Evolutionary conservation across 1,140 invertebrate species (phyloP).

Genomic region (Caenorhabditis tropicalis): DNA sequence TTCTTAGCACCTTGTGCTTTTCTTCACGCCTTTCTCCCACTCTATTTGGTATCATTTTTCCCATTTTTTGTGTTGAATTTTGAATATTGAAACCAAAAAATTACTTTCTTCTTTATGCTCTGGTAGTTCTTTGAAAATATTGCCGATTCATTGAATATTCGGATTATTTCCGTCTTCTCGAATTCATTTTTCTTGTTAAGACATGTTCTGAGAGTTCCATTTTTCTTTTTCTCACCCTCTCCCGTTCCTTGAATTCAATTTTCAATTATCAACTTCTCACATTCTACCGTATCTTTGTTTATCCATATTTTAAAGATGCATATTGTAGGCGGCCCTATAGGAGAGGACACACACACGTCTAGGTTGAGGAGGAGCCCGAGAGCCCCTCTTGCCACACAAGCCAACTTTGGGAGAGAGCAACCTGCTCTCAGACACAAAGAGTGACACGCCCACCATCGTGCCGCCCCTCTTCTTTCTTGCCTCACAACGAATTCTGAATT

Average conservation of each 20-base stretch:
- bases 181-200: too few species aligned
- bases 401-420: conserved; percentile 39
- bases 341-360: neutral
- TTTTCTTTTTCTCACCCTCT: neutral
- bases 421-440: conserved; percentile 32
- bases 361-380: conserved; percentile 11
- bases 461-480: neutral
- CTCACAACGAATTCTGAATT: conserved; percentile 20
- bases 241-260: neutral
- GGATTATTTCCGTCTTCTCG: too few species aligned
- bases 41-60: conserved; percentile 38
- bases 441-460: conserved; percentile 28
- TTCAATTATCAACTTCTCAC: neutral
- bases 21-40: conserved; percentile 39
- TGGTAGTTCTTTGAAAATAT: too few species aligned
- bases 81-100: neutral
- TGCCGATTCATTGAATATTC: too few species aligned
- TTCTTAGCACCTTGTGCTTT: conserved; percentile 23
- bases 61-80: neutral
- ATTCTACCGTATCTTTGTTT: neutral
- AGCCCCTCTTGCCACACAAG: neutral
- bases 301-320: conserved; percentile 33
- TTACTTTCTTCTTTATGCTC: too few species aligned
- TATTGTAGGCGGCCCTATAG: conserved; percentile 38
- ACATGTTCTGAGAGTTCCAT: neutral